These are phyloP conservation scores for Drosophila gunungcola DNA, from an alignment of 1,140 invertebrate genomes.

Conservation along the genomic window DNA sequence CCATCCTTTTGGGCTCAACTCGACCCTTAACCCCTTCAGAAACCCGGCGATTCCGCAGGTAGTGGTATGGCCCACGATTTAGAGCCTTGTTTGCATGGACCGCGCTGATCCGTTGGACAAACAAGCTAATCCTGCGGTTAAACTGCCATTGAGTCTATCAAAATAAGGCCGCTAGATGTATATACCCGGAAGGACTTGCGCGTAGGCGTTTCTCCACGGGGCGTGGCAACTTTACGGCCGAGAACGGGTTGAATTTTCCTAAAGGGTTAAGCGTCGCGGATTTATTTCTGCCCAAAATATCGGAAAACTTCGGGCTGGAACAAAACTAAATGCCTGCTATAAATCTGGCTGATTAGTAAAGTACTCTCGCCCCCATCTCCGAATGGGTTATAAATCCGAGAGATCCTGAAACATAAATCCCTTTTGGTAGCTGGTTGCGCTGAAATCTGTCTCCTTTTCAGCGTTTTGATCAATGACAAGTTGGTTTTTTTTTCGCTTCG, in stretches of 20 bases:
- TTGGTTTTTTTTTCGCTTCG: conserved; percentile 39
- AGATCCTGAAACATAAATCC: conserved; percentile 29
- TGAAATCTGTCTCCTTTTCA: conserved; percentile 36
- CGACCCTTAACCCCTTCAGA: conserved; percentile 63
- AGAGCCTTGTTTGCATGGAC: conserved; percentile 68
- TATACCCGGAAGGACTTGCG: conserved; percentile 74
- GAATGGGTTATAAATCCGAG: conserved; percentile 1
- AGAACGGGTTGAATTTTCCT: conserved; percentile 60
- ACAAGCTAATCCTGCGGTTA: conserved; percentile 84
- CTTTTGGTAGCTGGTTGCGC: conserved; percentile 22
- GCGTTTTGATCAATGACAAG: conserved; percentile 58
- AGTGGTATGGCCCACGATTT: conserved; percentile 3
- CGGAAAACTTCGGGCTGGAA: conserved; percentile 44
- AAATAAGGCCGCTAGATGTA: conserved; percentile 53
- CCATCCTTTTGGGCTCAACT: background rate
- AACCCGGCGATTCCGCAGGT: conserved; percentile 14
- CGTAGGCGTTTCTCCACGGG: conserved; percentile 14
- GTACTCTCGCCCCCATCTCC: conserved; percentile 63
- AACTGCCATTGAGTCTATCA: conserved; percentile 83
- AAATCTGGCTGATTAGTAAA: conserved; percentile 81
- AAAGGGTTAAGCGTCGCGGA: conserved; percentile 67
- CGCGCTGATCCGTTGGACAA: conserved; percentile 76
- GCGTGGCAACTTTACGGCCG: conserved; percentile 58
- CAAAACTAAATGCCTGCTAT: conserved; percentile 80
- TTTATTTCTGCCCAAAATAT: conserved; percentile 59